phyloP scores from a whole-genome alignment of 2,888 invertebrate species.

The Ptilodon capucinus region DNA sequence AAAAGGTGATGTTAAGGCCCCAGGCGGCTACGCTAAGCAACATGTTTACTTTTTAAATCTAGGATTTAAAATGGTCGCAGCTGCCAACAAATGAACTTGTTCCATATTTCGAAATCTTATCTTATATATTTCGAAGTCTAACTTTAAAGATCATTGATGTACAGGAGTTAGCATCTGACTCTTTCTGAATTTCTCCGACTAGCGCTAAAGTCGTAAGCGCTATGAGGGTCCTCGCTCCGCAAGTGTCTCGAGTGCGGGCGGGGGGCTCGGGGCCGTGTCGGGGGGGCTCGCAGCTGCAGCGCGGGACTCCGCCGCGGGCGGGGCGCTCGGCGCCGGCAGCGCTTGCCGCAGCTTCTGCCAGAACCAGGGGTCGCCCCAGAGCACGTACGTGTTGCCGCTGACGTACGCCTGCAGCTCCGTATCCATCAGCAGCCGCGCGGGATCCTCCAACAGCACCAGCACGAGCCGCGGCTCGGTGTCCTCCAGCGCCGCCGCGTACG shows the following conservation, averaged over 20 bases:
- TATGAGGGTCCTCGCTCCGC: neutral
- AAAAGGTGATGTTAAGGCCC: no score
- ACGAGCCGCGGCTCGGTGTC: slow-evolving; percentile 85
- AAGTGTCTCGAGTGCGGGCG: neutral
- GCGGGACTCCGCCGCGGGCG: neutral
- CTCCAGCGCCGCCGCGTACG: slow-evolving; percentile 50
- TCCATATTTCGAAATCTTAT: no score
- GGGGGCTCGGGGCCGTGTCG: no score
- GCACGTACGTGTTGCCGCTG: slow-evolving; percentile 89
- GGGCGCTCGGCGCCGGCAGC: slow-evolving; percentile 63
- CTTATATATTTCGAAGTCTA: no score
- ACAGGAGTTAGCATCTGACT: no score
- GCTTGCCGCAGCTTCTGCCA: slow-evolving; percentile 90
- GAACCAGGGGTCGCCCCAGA: slow-evolving; percentile 91
- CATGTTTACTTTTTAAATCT: no score
- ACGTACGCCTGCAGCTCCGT: slow-evolving; percentile 84
- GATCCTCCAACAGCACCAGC: slow-evolving; percentile 82
- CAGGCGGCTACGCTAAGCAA: no score
- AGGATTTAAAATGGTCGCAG: no score
- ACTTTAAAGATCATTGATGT: no score
- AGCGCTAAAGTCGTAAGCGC: no score
- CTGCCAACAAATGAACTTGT: no score
- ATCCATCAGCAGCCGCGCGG: slow-evolving; percentile 82
- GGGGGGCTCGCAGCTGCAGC: neutral
- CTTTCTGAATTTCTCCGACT: no score